Evolutionary conservation across 2,113 vertebrate genomes (phyloP), one percentile per base, ranked within the genome.

Genomic region (Anthoscopus minutus): DNA sequence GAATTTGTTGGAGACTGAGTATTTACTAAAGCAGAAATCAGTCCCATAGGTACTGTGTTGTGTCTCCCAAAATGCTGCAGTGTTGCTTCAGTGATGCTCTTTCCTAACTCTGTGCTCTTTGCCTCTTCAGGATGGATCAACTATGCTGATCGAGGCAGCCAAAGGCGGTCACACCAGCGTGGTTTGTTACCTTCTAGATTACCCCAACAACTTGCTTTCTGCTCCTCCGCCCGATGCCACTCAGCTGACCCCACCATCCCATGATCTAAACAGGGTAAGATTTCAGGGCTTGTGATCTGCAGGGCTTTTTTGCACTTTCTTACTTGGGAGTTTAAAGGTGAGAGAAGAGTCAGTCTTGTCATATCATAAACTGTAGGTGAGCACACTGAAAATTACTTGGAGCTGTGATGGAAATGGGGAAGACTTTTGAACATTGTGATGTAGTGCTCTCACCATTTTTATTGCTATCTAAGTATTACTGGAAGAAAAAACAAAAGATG

Each of bases 111-210:
- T 8, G 45, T 13, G 19, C 2, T 77, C 7, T 78, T 50, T 23
- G 13, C 64, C 81, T 45, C 53, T 88, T 81, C 48, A 99, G 99
- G 99, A 99, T 81, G 99, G 99, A 60, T 99, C 99, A 9, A 99
- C 99, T 23, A 99, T 99, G 99, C 98, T 99, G 79, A 99, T 99
- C 88, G 99, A 99, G 99, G 99, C 99, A 97, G 99, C 99, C 92
- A 99, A 99, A 96, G 99, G 99, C 51, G 99, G 99, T 81, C 99
- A 99, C 97, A 99, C 99, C 66, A 99, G 99, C 60, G 99, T 99
- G 85, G 99, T 99, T 97, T 99, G 99, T 96, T 99, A 99, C 98
- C 97, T 99, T 91, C 98, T 99, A 96, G 99, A 99, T 96, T 99
- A 99, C 95, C 99, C 99, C 88, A 99, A 99, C 98, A 99, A 99